These are phyloP conservation scores for Mungos mungo DNA, from an alignment of 2,113 vertebrate species.

Conservation along the genomic window DNA sequence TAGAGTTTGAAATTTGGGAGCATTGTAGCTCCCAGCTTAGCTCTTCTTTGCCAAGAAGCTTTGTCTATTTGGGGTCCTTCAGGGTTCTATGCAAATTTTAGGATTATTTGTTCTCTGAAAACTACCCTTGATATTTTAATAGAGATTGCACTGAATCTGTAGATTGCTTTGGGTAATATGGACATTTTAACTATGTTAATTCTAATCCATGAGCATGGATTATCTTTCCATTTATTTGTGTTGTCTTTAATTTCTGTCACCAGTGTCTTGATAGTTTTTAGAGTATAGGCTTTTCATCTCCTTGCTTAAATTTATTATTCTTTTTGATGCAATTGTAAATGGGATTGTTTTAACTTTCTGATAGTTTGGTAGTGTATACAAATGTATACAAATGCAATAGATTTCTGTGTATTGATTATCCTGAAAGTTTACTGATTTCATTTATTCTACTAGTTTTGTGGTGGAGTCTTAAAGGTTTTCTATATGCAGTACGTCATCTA, in stretches of 20 bases:
- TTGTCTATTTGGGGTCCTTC: background rate
- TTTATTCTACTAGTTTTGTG: background rate
- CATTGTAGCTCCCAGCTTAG: background rate
- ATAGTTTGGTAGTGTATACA: background rate
- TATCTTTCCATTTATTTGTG: background rate
- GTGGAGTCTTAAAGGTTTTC: background rate
- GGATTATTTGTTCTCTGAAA: background rate
- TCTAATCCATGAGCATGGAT: background rate
- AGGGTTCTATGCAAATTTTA: background rate
- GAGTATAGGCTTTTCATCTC: background rate
- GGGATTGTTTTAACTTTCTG: background rate
- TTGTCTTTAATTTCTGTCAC: background rate
- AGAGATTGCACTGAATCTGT: background rate
- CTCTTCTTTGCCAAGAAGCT: background rate
- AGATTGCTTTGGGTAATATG: background rate
- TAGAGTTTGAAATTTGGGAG: background rate
- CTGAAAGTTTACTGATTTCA: background rate
- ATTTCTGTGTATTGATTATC: background rate
- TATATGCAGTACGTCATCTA: background rate
- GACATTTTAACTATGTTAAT: background rate
- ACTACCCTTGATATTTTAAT: background rate
- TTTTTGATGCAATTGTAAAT: background rate
- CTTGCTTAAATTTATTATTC: background rate
- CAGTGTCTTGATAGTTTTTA: background rate
- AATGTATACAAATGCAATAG: background rate